Percentiles rank a stretch among this genome's conserved stretches.
Evolutionary conservation across 2,113 vertebrate species (phyloP).

Genomic region (Hipposideros armiger): DNA sequence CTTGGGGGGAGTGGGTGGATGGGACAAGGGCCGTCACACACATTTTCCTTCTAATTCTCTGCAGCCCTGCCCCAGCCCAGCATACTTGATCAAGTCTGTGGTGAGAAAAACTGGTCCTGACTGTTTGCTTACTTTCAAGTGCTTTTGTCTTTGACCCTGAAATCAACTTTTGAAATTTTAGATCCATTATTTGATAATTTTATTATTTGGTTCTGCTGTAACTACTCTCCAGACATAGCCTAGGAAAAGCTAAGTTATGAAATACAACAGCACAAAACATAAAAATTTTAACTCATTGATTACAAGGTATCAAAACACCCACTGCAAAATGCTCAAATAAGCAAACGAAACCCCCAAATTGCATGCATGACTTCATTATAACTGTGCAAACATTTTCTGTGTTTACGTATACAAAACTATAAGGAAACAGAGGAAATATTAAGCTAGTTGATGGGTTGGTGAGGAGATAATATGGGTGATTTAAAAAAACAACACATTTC

Average conservation of each 20-base stretch:
- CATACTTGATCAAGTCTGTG: neutral
- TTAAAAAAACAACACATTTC: neutral
- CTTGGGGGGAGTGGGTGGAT: fast-evolving
- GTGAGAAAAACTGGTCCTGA: neutral
- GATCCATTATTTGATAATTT: neutral
- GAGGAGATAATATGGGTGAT: neutral
- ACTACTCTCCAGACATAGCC: neutral
- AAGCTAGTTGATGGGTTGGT: neutral
- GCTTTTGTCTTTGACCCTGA: neutral
- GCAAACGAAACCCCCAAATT: neutral
- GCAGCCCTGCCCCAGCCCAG: neutral
- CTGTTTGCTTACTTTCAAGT: neutral
- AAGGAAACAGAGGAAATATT: neutral
- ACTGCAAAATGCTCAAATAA: neutral
- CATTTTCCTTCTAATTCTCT: neutral
- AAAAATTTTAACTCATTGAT: neutral
- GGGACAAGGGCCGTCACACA: fast-evolving
- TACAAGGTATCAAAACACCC: neutral
- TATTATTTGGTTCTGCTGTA: neutral
- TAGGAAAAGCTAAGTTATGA: neutral
- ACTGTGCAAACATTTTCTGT: neutral
- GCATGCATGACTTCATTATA: neutral
- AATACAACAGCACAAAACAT: neutral
- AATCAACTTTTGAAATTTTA: neutral
- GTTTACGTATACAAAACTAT: neutral